A percentile compares a stretch with the other conserved stretches of the same genome.
These are phyloP conservation scores for Eolophus roseicapilla DNA, from an alignment of 2,113 vertebrate species.

Conservation along the genomic window DNA sequence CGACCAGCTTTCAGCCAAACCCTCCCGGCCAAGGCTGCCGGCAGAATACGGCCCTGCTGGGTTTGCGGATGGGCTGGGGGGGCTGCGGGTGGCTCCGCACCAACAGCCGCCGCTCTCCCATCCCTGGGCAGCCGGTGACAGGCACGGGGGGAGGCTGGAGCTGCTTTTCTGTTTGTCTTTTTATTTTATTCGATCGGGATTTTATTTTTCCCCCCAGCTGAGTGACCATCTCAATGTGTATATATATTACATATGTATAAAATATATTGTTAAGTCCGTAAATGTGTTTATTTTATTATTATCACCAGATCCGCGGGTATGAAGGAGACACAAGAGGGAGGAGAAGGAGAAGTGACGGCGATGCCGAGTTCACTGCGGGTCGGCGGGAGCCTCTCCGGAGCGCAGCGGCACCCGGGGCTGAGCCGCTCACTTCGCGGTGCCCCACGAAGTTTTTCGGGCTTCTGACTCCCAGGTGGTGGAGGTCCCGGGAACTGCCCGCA, in stretches of 20 bases:
- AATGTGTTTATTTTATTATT: background rate
- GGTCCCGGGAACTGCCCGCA: background rate
- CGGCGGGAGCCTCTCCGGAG: background rate
- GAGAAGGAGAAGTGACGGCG: background rate
- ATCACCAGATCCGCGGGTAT: background rate
- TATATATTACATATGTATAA: background rate
- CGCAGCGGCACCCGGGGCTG: background rate
- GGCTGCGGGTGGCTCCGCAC: background rate
- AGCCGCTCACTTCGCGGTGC: background rate
- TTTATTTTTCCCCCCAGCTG: accelerated
- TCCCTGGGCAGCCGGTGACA: background rate
- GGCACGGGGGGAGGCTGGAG: background rate
- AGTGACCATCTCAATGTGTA: background rate
- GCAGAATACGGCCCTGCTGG: background rate
- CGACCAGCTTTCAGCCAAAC: background rate
- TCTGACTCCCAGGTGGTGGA: background rate
- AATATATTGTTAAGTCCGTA: background rate
- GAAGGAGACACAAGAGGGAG: background rate
- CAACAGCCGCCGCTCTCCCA: background rate
- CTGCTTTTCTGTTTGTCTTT: background rate
- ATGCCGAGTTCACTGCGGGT: background rate
- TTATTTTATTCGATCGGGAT: background rate
- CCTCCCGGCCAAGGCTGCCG: background rate
- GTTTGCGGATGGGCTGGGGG: background rate
- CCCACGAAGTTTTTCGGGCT: background rate